Conservation (phyloP, 2,888 invertebrate species). For the Dasypolia templi region DNA sequence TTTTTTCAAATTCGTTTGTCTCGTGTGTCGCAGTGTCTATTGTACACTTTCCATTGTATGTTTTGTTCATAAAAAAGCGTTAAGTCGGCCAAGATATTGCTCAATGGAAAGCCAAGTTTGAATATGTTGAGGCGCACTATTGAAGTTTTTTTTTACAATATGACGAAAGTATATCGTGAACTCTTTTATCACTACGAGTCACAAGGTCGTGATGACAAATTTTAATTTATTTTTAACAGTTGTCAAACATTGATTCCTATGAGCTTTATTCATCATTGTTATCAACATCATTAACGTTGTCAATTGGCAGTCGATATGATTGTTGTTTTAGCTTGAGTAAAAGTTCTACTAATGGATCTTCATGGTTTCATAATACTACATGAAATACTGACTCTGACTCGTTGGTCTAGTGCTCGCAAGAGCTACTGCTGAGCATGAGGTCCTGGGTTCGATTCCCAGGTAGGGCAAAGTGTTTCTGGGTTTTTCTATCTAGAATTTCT, state of each 20-base stretch:
- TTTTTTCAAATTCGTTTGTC: constrained; percentile 75
- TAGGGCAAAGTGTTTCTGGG: too few species aligned
- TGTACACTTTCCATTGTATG: constrained; percentile 79
- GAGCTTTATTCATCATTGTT: constrained; percentile 47
- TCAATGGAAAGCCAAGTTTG: constrained; percentile 82
- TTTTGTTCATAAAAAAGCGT: constrained; percentile 79
- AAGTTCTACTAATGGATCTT: constrained; percentile 12
- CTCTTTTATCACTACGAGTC: constrained; percentile 51
- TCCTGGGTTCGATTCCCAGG: too few species aligned
- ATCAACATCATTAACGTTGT: constrained; percentile 36
- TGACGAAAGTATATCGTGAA: constrained; percentile 74
- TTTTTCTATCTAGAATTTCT: too few species aligned
- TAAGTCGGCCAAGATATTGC: constrained; percentile 80
- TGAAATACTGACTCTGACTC: too few species aligned
- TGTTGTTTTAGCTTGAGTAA: constrained; percentile 14
- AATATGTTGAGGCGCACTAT: constrained; percentile 66
- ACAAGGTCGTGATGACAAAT: constrained; percentile 51
- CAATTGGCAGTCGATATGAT: constrained; percentile 20
- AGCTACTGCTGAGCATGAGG: too few species aligned
- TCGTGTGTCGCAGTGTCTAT: constrained; percentile 78
- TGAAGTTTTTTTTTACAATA: constrained; percentile 59
- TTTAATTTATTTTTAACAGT: constrained; percentile 38
- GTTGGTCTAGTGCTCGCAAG: too few species aligned
- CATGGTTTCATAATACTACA: neutral
- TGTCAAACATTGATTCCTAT: constrained; percentile 38